Percentiles rank a stretch among this genome's conserved stretches.
phyloP scores from a whole-genome alignment of 2,888 invertebrate species.

The Eupelmus urozonus region DNA sequence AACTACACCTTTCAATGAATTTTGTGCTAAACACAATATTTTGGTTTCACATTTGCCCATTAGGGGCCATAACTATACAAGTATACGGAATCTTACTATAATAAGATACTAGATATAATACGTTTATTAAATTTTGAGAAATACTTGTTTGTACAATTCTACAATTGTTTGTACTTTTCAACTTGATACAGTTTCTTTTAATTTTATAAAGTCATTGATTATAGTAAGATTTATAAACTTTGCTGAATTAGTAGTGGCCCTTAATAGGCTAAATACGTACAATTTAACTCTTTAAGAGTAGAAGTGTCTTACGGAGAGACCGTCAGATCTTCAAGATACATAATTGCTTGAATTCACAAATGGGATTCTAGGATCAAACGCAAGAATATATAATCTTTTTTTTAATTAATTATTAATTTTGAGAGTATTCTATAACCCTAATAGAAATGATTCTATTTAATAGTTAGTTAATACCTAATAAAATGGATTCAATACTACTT shows the following conservation, averaged over 20 bases:
- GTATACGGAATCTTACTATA: not conserved
- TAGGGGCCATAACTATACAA: constrained; percentile 11
- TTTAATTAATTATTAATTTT: too few species aligned
- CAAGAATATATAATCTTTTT: too few species aligned
- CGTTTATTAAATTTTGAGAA: too few species aligned
- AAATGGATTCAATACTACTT: too few species aligned
- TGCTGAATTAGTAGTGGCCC: constrained; percentile 10
- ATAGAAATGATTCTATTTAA: too few species aligned
- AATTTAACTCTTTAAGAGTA: constrained; percentile 34
- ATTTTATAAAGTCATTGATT: not conserved
- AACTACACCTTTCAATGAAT: constrained; percentile 1
- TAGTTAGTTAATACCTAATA: too few species aligned
- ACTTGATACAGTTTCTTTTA: not conserved
- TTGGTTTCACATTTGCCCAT: constrained; percentile 20
- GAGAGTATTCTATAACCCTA: too few species aligned
- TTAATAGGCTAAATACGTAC: constrained; percentile 21
- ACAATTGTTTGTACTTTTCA: not conserved
- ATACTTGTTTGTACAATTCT: not conserved
- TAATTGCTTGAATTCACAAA: not conserved
- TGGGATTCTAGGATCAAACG: too few species aligned
- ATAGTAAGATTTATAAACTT: not conserved
- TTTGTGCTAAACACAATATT: constrained; percentile 41
- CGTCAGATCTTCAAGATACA: constrained; percentile 24
- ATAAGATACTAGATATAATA: too few species aligned
- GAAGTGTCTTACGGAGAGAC: constrained; percentile 20